These are phyloP conservation scores for Lynx canadensis DNA, from an alignment of 2,113 vertebrate species.

Conservation along the genomic window DNA sequence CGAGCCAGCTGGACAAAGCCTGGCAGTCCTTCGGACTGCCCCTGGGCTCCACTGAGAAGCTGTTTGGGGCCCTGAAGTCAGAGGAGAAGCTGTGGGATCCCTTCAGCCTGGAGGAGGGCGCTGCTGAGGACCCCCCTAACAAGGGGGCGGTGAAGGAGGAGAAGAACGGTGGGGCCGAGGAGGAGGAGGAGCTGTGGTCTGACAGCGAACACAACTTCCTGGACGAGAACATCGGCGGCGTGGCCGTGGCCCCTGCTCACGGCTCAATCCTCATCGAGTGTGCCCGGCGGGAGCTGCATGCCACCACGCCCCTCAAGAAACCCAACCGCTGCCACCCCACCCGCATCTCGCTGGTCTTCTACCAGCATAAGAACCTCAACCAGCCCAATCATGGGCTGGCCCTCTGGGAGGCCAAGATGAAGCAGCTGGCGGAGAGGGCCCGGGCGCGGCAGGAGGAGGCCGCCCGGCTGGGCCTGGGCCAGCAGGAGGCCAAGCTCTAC, in stretches of 20 bases:
- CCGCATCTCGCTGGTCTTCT: conserved; percentile 99
- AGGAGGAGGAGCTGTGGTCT: conserved; percentile 93
- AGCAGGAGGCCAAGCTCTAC: conserved; percentile 93
- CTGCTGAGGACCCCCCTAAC: conserved; percentile 72
- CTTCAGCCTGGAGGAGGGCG: conserved; percentile 87
- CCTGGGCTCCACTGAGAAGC: conserved; percentile 80
- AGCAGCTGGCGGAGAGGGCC: conserved; percentile 94
- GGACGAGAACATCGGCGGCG: conserved; percentile 96
- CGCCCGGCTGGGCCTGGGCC: conserved; percentile 91
- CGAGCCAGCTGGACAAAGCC: conserved; percentile 90
- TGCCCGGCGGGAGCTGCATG: conserved; percentile 95
- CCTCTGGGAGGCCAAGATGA: conserved; percentile 99
- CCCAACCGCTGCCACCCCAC: conserved; percentile 97
- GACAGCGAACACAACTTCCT: conserved; percentile 99
- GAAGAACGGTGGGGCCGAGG: conserved; percentile 79
- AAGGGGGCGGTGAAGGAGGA: conserved; percentile 82
- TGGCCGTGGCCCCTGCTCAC: conserved; percentile 95
- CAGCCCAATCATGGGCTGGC: conserved; percentile 97
- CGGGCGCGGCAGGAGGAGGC: conserved; percentile 94
- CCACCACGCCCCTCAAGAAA: conserved; percentile 97
- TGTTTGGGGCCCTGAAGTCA: conserved; percentile 76
- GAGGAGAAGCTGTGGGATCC: conserved; percentile 89
- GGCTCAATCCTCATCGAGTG: conserved; percentile 98
- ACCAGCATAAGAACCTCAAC: conserved; percentile 99
- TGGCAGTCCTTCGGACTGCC: conserved; percentile 90